phyloP scores from a whole-genome alignment of 37 sponge, comb jelly and placozoan species.

The Hormiphora californensis region DNA sequence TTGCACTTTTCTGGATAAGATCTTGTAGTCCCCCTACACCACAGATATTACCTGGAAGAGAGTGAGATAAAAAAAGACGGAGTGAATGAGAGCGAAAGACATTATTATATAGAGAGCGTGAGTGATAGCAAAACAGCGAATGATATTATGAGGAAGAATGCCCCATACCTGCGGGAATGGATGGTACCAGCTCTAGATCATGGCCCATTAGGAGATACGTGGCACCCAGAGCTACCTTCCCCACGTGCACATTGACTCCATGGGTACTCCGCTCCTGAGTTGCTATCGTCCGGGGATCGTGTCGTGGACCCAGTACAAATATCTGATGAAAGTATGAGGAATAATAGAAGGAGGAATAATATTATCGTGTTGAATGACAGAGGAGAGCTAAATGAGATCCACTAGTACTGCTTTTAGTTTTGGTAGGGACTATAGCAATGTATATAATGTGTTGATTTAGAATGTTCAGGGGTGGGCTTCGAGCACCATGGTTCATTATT shows the following conservation, averaged over 20 bases:
- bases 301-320: constrained; percentile 20
- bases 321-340: background rate
- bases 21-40: constrained; percentile 87
- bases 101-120: background rate
- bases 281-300: constrained; percentile 51
- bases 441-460: no score
- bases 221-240: constrained; percentile 49
- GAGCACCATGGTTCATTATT: no score
- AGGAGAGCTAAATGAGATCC: no score
- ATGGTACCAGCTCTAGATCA: constrained; percentile 65
- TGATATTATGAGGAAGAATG: background rate
- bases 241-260: constrained; percentile 55
- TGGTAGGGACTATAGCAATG: no score
- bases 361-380: no score
- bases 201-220: constrained; percentile 88
- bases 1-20: constrained; percentile 72
- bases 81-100: no score
- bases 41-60: constrained; percentile 62
- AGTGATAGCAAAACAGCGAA: background rate
- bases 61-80: background rate
- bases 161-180: constrained; percentile 64
- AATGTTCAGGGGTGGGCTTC: no score
- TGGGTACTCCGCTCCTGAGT: constrained; percentile 39
- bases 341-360: background rate
- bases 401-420: no score